A percentile compares a stretch with the other conserved stretches of the same genome.
Conservation (phyloP, 2,797 vertebrate genomes). For the Rhinophrynus dorsalis region DNA sequence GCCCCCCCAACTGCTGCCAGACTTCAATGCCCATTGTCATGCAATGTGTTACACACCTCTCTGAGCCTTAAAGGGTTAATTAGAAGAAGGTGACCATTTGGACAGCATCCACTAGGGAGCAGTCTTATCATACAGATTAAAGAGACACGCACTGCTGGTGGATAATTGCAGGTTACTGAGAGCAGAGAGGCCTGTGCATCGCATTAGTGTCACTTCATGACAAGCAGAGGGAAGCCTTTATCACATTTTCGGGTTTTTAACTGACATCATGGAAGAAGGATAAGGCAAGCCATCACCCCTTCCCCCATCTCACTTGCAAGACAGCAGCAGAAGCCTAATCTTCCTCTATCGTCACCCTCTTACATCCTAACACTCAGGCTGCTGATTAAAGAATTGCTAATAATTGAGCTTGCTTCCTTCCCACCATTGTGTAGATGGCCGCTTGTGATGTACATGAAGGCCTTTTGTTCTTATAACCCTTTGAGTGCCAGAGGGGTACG, state of each 20-base stretch:
- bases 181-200: not conserved
- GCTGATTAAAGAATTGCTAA: slow-evolving; percentile 39
- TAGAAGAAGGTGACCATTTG: no score
- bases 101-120: slow-evolving; percentile 23
- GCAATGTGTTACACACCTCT: no score
- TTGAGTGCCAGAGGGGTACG: no score
- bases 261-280: not conserved
- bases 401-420: slow-evolving; percentile 55
- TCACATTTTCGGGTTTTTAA: slow-evolving; percentile 2
- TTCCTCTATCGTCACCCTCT: slow-evolving; percentile 33
- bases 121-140: slow-evolving; percentile 17
- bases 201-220: not conserved
- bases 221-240: slow-evolving; percentile 11
- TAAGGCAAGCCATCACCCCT: not conserved
- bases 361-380: slow-evolving; percentile 49
- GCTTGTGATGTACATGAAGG: not conserved
- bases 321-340: slow-evolving; percentile 21
- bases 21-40: no score
- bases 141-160: not conserved
- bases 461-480: not conserved
- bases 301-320: not conserved
- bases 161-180: not conserved
- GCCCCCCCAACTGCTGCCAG: no score
- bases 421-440: slow-evolving; percentile 55
- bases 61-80: no score